Percentiles rank a stretch among this genome's conserved stretches.
phyloP scores from a whole-genome alignment of 2,113 vertebrate species.

The Sus scrofa region DNA sequence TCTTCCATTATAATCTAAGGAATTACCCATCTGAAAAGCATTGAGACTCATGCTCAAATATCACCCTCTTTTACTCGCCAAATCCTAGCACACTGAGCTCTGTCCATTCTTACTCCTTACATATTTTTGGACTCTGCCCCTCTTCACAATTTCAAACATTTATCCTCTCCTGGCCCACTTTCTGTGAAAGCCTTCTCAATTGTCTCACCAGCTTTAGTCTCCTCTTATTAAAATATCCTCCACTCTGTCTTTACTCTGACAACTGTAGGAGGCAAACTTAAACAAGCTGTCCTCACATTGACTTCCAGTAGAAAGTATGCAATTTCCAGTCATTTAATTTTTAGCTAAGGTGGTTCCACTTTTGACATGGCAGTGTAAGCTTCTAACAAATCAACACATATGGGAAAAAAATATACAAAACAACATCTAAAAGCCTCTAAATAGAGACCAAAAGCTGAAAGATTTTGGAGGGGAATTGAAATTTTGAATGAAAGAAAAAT shows the following conservation, averaged over 20 bases:
- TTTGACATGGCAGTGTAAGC: background rate
- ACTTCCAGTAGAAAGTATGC: background rate
- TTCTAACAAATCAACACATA: background rate
- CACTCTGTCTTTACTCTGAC: background rate
- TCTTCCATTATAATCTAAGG: slow-evolving; percentile 14
- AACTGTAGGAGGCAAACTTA: background rate
- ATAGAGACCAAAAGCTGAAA: background rate
- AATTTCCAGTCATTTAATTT: background rate
- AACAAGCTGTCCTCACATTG: background rate
- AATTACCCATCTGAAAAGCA: background rate
- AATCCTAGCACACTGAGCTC: background rate
- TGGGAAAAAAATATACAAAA: background rate
- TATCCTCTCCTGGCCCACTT: no score
- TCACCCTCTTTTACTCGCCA: background rate
- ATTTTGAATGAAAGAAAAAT: background rate
- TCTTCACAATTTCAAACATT: background rate
- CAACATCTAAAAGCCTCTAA: background rate
- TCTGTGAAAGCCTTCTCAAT: background rate
- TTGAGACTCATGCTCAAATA: accelerated
- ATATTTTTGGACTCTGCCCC: background rate
- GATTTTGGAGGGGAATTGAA: background rate
- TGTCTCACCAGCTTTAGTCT: background rate
- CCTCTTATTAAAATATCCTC: background rate
- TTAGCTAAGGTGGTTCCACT: background rate
- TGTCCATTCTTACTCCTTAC: background rate